These are phyloP conservation scores for Syngnathus scovelli DNA, from an alignment of 2,113 vertebrate genomes.

Conservation along the genomic window DNA sequence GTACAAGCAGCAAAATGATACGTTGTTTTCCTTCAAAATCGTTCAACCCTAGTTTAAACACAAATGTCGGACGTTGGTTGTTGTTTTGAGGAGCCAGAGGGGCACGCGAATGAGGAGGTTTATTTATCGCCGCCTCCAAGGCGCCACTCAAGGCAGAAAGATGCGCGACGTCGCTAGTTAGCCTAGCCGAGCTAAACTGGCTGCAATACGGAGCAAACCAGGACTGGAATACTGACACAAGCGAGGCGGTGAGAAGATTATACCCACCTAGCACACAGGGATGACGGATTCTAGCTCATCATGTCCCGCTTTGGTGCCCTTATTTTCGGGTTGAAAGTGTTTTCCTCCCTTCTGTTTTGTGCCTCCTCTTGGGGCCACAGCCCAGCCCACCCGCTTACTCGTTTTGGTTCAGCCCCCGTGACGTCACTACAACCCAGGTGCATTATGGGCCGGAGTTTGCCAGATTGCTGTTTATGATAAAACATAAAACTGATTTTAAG, in stretches of 20 bases:
- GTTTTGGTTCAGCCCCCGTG: conserved; percentile 31
- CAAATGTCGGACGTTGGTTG: too few species aligned
- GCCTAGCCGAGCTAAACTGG: conserved; percentile 37
- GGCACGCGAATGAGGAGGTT: conserved; percentile 31
- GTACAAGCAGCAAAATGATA: too few species aligned
- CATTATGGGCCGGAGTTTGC: conserved; percentile 52
- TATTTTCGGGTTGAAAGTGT: neutral
- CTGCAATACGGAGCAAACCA: conserved; percentile 31
- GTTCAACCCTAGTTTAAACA: too few species aligned
- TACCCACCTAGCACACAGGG: conserved; percentile 50
- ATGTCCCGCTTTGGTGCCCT: neutral
- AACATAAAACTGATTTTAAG: too few species aligned
- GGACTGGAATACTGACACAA: neutral
- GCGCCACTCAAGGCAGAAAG: conserved; percentile 45
- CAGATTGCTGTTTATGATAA: neutral
- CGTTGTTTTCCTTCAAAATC: too few species aligned
- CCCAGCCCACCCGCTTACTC: conserved; percentile 53
- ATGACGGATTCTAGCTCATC: conserved; percentile 47
- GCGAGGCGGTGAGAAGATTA: neutral
- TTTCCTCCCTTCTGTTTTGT: neutral
- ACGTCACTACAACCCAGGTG: conserved; percentile 62
- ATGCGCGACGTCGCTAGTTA: conserved; percentile 22
- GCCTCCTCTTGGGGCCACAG: conserved; percentile 8
- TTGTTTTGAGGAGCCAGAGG: conserved; percentile 16
- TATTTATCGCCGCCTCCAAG: conserved; percentile 42